These are phyloP conservation scores for Microtus richardsoni DNA, from an alignment of 2,113 vertebrate genomes.

Conservation along the genomic window DNA sequence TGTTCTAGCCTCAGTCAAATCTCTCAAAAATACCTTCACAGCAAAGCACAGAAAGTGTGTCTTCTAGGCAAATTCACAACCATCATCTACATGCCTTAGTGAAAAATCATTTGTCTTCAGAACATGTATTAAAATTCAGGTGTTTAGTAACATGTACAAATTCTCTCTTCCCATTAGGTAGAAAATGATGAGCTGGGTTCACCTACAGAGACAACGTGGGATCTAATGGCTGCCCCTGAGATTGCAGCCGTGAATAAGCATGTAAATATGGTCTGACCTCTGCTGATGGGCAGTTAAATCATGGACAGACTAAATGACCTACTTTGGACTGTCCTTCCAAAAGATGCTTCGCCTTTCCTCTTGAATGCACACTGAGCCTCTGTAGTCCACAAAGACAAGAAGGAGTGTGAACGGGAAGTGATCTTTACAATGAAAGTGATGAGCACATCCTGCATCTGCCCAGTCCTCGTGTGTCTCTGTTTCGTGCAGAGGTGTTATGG, in stretches of 20 bases:
- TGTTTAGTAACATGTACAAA: conserved; percentile 74
- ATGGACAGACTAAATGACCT: conserved; percentile 89
- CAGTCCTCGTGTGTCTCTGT: conserved; percentile 97
- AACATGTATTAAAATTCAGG: conserved; percentile 56
- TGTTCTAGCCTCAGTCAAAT: background rate
- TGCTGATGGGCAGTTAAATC: conserved; percentile 86
- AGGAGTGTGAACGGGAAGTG: conserved; percentile 80
- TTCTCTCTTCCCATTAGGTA: conserved; percentile 86
- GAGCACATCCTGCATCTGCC: conserved; percentile 94
- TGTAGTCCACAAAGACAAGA: conserved; percentile 79
- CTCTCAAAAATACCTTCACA: background rate
- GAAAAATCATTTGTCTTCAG: conserved; percentile 28
- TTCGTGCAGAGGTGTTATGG: conserved; percentile 95
- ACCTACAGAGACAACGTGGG: conserved; percentile 85
- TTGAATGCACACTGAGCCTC: conserved; percentile 80
- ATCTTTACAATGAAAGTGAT: conserved; percentile 96
- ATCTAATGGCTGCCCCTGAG: conserved; percentile 70
- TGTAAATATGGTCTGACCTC: conserved; percentile 90
- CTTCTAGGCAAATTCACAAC: background rate
- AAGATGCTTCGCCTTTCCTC: conserved; percentile 86
- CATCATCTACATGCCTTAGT: background rate
- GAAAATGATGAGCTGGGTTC: conserved; percentile 88
- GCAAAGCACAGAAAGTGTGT: too few relatives aligned
- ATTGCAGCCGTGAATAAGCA: conserved; percentile 87
- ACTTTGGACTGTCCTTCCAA: conserved; percentile 86